Base-by-base conservation (phyloP, 2,888 invertebrate genomes). In the Celastrina argiolus region DNA sequence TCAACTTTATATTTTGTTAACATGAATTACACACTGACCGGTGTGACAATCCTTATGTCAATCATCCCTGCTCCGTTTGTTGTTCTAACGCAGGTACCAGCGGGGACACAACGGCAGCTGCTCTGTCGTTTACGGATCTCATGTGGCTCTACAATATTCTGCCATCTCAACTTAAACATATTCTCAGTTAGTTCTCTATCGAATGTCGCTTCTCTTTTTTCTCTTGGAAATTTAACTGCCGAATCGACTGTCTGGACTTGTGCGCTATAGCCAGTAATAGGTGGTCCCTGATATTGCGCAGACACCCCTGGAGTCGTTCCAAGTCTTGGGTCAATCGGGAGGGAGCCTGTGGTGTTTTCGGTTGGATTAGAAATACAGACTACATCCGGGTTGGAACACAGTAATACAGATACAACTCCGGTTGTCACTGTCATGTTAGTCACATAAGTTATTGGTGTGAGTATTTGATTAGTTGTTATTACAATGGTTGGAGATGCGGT, bases 21-120 rank as follows among this genome's bases (percentile, higher is more conserved):
- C 22, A 51, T 22, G 10, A 12, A 26, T 8, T 8, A 12, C 26
- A 4, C 22, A 81, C 88, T 89, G 84, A 93, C 93, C 71, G 88
- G 92, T 68, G 91, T 92, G 0, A 94, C 94, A 63, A 94, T 94
- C 70, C 94, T 90, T 71, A 94, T 84, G 74, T 94, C 94, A 63
- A 94, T 92, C 78, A 92, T 81, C 18, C 93, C 93, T 68, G 89
- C 91, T 28, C 93, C 94, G 73, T 87, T 86, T 18, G 83, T 84
- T 5, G 71, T 69, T 42, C 70, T 76, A 42, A 78, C 74, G 74
- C 92, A 92, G 6, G 84, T 84, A 18, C 91, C 85, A 36, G 81
- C 70, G 1, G 84, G 69, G 2, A 89, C 88, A 75, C 92, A 92
- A 42, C 76, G 77, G 72, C 91, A 91, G 70, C 82, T 85, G 70